Evolutionary conservation across 1,140 invertebrate species (phyloP).

Genomic region (Phthorimaea operculella): DNA sequence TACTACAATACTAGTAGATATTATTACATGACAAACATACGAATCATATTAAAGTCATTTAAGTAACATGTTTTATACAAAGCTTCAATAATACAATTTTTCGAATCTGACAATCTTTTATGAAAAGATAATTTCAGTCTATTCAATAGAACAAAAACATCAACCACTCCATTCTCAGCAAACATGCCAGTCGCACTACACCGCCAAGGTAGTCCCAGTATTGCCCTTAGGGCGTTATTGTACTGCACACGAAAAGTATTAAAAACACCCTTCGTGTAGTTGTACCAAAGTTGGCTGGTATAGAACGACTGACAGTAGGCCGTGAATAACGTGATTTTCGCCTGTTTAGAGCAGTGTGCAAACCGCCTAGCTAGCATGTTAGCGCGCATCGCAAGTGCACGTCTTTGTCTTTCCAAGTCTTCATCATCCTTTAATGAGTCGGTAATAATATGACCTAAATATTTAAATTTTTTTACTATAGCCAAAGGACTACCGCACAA

Average conservation of each 20-base stretch:
- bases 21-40: too few relatives aligned
- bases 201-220: slow-evolving; percentile 7
- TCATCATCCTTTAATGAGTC: not conserved
- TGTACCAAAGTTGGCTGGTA: slow-evolving; percentile 1
- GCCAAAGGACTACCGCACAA: not conserved
- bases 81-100: not conserved
- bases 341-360: slow-evolving; percentile 2
- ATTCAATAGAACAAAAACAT: slow-evolving; percentile 4
- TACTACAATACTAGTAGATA: too few relatives aligned
- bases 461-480: not conserved
- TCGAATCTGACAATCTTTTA: not conserved
- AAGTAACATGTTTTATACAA: too few relatives aligned
- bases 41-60: too few relatives aligned
- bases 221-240: slow-evolving; percentile 7
- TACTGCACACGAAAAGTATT: slow-evolving; percentile 5
- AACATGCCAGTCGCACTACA: slow-evolving; percentile 11
- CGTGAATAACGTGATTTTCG: slow-evolving; percentile 1
- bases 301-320: slow-evolving; percentile 1
- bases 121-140: slow-evolving; percentile 1
- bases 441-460: slow-evolving; percentile 3
- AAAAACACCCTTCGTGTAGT: not conserved
- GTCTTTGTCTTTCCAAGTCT: not conserved
- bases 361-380: slow-evolving; percentile 2
- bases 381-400: not conserved
- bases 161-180: slow-evolving; percentile 1